A percentile compares a stretch with the other conserved stretches of the same genome.
phyloP scores from a whole-genome alignment of 1,140 invertebrate species.

The Zaprionus ornatus region DNA sequence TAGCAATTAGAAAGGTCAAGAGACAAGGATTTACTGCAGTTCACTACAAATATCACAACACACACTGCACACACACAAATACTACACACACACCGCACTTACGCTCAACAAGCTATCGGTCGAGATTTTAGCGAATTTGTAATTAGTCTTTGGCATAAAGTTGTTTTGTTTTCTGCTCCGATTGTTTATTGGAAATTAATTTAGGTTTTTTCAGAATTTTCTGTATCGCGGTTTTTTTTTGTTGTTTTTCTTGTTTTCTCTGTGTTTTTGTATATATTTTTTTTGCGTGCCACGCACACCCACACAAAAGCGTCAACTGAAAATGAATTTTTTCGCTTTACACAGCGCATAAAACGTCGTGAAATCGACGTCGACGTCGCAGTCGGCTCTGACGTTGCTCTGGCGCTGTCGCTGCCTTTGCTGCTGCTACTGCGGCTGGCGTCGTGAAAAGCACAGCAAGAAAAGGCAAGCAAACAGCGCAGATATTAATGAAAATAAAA shows the following conservation, averaged over 20 bases:
- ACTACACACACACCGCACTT: slow-evolving; percentile 42
- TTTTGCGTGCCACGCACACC: slow-evolving; percentile 67
- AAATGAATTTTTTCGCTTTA: slow-evolving; percentile 76
- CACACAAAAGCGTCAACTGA: slow-evolving; percentile 79
- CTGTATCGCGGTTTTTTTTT: slow-evolving; percentile 31
- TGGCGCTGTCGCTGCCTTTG: slow-evolving; percentile 11
- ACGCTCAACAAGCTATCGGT: slow-evolving; percentile 76
- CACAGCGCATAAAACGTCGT: slow-evolving; percentile 70
- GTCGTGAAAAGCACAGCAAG: slow-evolving; percentile 50
- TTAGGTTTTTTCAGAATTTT: slow-evolving; percentile 36
- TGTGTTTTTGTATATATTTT: slow-evolving; percentile 3
- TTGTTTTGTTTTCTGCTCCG: slow-evolving; percentile 15
- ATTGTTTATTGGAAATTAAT: slow-evolving; percentile 63
- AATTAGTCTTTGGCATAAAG: slow-evolving; percentile 3
- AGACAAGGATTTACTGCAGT: background rate
- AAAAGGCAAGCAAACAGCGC: slow-evolving; percentile 56
- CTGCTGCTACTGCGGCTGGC: slow-evolving; percentile 19
- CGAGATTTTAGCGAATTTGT: slow-evolving; percentile 57
- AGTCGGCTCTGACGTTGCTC: slow-evolving; percentile 35
- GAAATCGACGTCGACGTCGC: slow-evolving; percentile 55
- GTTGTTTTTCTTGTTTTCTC: background rate
- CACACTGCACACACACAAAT: slow-evolving; percentile 13
- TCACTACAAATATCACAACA: slow-evolving; percentile 26
- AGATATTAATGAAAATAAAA: slow-evolving; percentile 73
- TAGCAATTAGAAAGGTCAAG: slow-evolving; percentile 6